A percentile compares a stretch with the other conserved stretches of the same genome.
phyloP scores from a whole-genome alignment of 1,140 invertebrate species.

The Catajapyx aquilonaris region DNA sequence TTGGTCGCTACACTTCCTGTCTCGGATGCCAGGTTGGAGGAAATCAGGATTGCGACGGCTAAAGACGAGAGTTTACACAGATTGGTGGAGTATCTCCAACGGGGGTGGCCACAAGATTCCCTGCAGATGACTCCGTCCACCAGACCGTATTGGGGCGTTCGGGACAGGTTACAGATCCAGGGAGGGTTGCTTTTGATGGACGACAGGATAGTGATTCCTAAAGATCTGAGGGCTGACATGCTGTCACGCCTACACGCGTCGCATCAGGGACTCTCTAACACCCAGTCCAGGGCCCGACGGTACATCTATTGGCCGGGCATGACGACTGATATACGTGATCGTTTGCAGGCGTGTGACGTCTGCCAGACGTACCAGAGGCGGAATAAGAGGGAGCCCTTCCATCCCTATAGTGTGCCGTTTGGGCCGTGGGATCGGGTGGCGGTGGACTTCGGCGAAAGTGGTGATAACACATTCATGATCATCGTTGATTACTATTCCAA shows the following conservation, averaged over 20 bases:
- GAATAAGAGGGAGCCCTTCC: neutral
- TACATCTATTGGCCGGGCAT: neutral
- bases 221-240: slow-evolving; percentile 13
- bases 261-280: slow-evolving; percentile 16
- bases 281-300: neutral
- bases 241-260: slow-evolving; percentile 14
- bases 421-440: neutral
- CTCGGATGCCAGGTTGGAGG: slow-evolving; percentile 1
- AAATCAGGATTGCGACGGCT: neutral
- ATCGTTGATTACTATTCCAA: neutral
- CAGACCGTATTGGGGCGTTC: slow-evolving; percentile 10
- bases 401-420: neutral
- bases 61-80: neutral
- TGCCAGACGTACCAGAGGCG: neutral
- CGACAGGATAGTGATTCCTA: slow-evolving; percentile 16
- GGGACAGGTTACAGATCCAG: slow-evolving; percentile 11
- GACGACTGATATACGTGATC: neutral
- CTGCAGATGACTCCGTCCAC: slow-evolving; percentile 1
- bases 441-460: neutral
- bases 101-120: slow-evolving; percentile 11
- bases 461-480: neutral
- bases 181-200: slow-evolving; percentile 15
- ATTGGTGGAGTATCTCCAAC: neutral
- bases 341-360: neutral
- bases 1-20: neutral